phyloP scores from a whole-genome alignment of 2,797 vertebrate genomes.

The Discoglossus pictus region DNA sequence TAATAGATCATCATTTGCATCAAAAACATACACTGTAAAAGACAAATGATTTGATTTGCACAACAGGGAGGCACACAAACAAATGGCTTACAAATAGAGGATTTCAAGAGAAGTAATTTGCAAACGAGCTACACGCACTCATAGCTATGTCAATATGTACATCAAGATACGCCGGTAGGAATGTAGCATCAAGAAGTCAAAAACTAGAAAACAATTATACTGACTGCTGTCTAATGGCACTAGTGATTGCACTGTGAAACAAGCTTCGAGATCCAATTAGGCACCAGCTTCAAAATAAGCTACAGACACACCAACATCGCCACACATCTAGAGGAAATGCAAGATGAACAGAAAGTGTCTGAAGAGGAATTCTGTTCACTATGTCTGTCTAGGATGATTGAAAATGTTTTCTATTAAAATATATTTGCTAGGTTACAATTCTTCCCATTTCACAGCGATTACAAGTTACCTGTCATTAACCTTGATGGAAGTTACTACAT shows the following conservation, averaged over 20 bases:
- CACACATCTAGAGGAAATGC: too few relatives aligned
- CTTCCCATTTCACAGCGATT: too few relatives aligned
- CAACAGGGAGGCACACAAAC: not conserved
- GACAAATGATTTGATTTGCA: not conserved
- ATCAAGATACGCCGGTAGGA: not conserved
- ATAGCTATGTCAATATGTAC: constrained; percentile 21
- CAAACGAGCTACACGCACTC: constrained; percentile 1
- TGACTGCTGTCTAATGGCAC: constrained; percentile 17
- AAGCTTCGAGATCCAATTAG: constrained; percentile 21
- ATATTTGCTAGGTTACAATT: too few relatives aligned
- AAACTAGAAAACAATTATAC: constrained; percentile 17
- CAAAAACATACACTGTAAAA: not conserved
- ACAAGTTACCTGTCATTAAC: too few relatives aligned
- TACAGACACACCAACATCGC: not conserved
- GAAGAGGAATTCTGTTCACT: too few relatives aligned
- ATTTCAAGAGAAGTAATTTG: too few relatives aligned
- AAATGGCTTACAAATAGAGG: too few relatives aligned
- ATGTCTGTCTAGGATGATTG: too few relatives aligned
- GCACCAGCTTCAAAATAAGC: constrained; percentile 14
- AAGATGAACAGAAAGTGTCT: too few relatives aligned
- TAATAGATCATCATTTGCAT: too few relatives aligned
- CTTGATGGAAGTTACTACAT: too few relatives aligned
- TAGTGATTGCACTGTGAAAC: constrained; percentile 23
- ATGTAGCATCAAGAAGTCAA: constrained; percentile 14
- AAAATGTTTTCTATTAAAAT: too few relatives aligned